Conservation (phyloP, 2,797 vertebrate genomes). For the Prunella strophiata region DNA sequence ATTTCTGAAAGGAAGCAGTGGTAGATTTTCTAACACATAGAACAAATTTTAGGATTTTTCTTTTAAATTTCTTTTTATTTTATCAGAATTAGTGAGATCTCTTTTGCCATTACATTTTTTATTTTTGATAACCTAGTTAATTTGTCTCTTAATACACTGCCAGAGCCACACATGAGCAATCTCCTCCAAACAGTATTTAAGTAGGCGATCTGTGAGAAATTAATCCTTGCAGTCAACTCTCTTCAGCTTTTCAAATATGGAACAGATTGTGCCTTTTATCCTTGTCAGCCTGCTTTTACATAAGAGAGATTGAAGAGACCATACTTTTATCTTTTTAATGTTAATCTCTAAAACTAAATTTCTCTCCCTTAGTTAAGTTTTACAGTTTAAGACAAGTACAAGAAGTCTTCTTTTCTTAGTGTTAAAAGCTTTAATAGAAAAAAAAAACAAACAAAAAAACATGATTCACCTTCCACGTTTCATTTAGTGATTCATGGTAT, state of each 20-base stretch:
- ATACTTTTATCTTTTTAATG: not conserved
- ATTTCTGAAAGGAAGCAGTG: not conserved
- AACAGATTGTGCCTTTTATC: not conserved
- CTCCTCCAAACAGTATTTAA: not conserved
- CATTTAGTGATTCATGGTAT: not conserved
- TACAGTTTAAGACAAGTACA: not conserved
- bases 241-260: not conserved
- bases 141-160: not conserved
- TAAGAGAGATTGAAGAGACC: not conserved
- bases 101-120: not conserved
- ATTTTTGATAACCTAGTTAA: not conserved
- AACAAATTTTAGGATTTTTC: not conserved
- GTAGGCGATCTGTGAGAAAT: not conserved
- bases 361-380: not conserved
- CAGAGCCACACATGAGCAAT: not conserved
- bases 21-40: not conserved
- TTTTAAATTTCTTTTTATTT: not conserved
- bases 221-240: not conserved
- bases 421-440: not conserved
- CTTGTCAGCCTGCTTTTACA: not conserved
- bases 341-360: not conserved
- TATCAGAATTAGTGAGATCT: not conserved
- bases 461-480: not conserved
- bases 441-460: not conserved
- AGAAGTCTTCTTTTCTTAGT: not conserved